Base-by-base conservation (phyloP, 2,797 vertebrate species). In the Catharus ustulatus region DNA sequence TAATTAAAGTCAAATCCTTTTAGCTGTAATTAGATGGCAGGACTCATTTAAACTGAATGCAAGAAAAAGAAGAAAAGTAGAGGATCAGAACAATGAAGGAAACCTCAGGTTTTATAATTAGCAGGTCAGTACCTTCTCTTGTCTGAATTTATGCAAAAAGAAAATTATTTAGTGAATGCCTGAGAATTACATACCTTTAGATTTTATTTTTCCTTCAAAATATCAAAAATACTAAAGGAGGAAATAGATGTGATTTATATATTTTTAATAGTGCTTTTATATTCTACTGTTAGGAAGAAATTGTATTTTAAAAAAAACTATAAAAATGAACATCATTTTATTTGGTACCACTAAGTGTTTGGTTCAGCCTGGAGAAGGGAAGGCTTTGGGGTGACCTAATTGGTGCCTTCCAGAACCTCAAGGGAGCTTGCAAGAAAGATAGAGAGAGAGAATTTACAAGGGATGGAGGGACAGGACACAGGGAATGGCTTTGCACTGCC, bases 1-100 rank as follows among this genome's bases (percentile, higher is more conserved):
- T 84, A 96, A 97, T 97, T 97, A 96, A 97, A 90, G 54, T 11
- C 38, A 32, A 61, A 93, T 62, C 13, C 20, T 87, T 94, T 88
- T 76, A 84, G 63, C 90, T 92, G 83, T 76, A 96, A 74, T 96
- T 91, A 96, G 24, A 59, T n/a, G 29, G 13, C 40, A 79, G 38
- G 15, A 74, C 19, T 94, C 30, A 29, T 54, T 95, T 86, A 79
- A 97, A 86, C 29, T 36, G 40, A 94, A 67, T 21, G 13, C 3
- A 51, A 68, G 62, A 57, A 68, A 26, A 69, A 38, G 58, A 55
- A 46, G 52, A 76, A 45, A 86, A 69, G 51, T 67, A 83, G 29
- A 83, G 11, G 51, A 84, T 52, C 13, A 76, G 22, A 73, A 45
- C 34, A 68, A 83, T 54, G 27, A 84, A 73, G 18, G 62, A 58